Percentiles rank a stretch among this genome's conserved stretches.
Evolutionary conservation across 2,888 invertebrate species (phyloP).

Genomic region (Aphrophora alni): DNA sequence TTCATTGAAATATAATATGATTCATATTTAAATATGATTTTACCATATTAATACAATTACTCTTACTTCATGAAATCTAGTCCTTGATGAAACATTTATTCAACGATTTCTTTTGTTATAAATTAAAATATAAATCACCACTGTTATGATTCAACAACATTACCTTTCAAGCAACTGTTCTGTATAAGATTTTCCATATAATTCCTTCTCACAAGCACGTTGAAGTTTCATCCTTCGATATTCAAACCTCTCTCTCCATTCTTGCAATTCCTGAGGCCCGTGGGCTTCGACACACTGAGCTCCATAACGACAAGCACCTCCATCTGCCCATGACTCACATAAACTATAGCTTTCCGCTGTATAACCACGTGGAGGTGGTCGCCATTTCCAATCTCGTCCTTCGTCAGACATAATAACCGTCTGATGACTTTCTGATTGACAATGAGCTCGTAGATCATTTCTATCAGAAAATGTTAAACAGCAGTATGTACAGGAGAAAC

Average conservation of each 20-base stretch:
- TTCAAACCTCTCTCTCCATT: conserved; percentile 76
- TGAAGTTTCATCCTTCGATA: conserved; percentile 68
- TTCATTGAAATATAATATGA: no score
- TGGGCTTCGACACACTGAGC: conserved; percentile 78
- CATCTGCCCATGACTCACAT: conserved; percentile 64
- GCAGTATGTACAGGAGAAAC: conserved; percentile 62
- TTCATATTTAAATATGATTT: no score
- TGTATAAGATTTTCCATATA: conserved; percentile 66
- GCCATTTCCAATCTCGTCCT: conserved; percentile 70
- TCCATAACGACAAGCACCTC: conserved; percentile 69
- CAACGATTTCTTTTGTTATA: no score
- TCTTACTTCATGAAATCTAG: no score
- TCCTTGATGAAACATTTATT: no score
- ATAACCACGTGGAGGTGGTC: conserved; percentile 73
- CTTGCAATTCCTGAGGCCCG: conserved; percentile 71
- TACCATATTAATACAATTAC: no score
- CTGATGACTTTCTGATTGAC: conserved; percentile 68
- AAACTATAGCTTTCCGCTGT: conserved; percentile 68
- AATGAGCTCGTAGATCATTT: conserved; percentile 64
- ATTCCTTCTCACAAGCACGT: conserved; percentile 69
- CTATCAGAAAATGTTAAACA: conserved; percentile 63
- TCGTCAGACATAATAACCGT: conserved; percentile 73
- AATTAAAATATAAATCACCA: no score
- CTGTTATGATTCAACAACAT: conserved; percentile 3
- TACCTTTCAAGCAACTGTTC: conserved; percentile 69